Base-by-base conservation (phyloP, 2,888 invertebrate genomes). In the Trichogramma evanescens region DNA sequence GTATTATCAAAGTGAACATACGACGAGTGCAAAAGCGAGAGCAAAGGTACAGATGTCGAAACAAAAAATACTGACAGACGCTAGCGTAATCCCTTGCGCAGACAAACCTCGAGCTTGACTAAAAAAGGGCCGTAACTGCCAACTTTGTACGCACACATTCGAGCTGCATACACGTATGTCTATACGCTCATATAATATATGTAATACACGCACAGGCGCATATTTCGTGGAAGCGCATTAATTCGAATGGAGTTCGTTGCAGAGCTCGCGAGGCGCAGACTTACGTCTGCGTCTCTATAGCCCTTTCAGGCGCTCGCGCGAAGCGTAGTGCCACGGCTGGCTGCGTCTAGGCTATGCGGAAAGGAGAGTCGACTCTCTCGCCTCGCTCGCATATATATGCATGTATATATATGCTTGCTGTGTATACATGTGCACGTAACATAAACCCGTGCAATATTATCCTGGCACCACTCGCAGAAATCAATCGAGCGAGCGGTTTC, bases 261-360 rank as follows among this genome's bases (percentile, higher is more conserved):
- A 56, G 50, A 64, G 65, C 65, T 65, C 65, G 44, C 26, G 26
- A 26, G 26, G 26, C 26, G 26, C 26, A 26, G 26, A 26, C 26
- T 26, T 26, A 2, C 26, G 26, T 26, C 26, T 26, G 26, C 26
- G 26, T 26, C 26, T 26, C 26, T 26, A 26, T 26, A 26, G 26
- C 26, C 26, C 26, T 26, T 26, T 26, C 26, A 26, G 26, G 26
- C 26, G 65, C 64, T 60, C 63, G 56, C 56, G 60, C 52, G 51
- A 54, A 52, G 59, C 52, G 58, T 56, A 63, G 63, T 66, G 69
- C 72, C 70, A 76, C 72, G 76, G 73, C 76, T 76, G 68, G 75
- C 72, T 77, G 76, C 76, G 73, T 73, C 71, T 72, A 70, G 75
- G 68, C 72, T 76, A 77, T 77, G 77, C 77, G 77, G 77, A 77